phyloP scores from a whole-genome alignment of 2,113 vertebrate genomes.

The Pangasianodon gigas region DNA sequence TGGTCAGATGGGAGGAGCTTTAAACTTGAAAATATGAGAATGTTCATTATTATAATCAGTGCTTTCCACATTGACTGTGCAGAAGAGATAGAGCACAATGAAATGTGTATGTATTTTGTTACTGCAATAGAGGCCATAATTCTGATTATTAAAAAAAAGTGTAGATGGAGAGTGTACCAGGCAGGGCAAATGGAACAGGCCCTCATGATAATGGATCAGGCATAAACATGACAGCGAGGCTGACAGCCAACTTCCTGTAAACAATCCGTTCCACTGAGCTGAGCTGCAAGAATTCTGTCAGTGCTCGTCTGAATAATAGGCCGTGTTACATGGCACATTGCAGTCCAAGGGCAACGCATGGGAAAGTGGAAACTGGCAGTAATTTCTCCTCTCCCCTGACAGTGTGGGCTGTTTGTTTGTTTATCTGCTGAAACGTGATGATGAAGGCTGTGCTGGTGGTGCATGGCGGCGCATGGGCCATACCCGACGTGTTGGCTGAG shows the following conservation, averaged over 20 bases:
- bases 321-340: constrained; percentile 46
- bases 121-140: constrained; percentile 5
- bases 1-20: neutral
- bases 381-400: constrained; percentile 46
- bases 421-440: constrained; percentile 44
- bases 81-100: neutral
- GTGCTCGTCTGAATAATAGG: constrained; percentile 53
- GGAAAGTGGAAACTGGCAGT: constrained; percentile 41
- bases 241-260: constrained; percentile 57
- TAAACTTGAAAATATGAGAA: neutral
- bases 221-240: constrained; percentile 56
- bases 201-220: constrained; percentile 51
- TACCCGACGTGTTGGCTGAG: constrained; percentile 62
- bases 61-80: neutral
- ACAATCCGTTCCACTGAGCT: constrained; percentile 53
- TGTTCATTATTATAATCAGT: neutral
- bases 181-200: constrained; percentile 40
- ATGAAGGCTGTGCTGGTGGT: constrained; percentile 72
- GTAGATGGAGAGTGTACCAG: constrained; percentile 14
- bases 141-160: constrained; percentile 25
- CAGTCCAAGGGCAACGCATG: constrained; percentile 53
- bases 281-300: constrained; percentile 54
- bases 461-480: constrained; percentile 74
- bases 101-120: neutral
- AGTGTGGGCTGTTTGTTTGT: constrained; percentile 43